Evolutionary conservation across 2,888 invertebrate species (phyloP).

Genomic region (Mayetiola destructor): DNA sequence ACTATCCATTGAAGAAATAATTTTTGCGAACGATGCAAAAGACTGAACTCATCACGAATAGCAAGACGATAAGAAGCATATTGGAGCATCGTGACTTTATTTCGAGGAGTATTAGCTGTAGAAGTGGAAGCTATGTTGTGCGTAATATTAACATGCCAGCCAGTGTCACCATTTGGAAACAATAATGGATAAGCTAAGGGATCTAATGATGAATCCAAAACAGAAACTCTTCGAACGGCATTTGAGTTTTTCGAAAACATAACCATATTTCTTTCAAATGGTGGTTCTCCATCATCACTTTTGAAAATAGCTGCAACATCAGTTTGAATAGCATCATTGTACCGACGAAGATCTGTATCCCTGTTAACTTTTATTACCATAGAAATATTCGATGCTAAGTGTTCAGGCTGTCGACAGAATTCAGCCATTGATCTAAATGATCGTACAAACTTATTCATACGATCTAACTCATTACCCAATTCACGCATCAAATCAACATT

Average conservation of each 20-base stretch:
- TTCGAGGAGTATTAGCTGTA: neutral
- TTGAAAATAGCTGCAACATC: slow-evolving; percentile 22
- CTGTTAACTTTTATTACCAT: neutral
- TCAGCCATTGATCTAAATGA: neutral
- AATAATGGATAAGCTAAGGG: slow-evolving; percentile 9
- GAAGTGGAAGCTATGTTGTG: neutral
- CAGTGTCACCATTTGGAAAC: slow-evolving; percentile 5
- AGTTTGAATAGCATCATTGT: slow-evolving; percentile 19
- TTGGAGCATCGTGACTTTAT: neutral
- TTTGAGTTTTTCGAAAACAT: neutral
- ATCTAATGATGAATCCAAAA: neutral
- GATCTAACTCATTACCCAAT: neutral
- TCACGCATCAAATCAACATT: neutral
- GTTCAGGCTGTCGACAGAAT: neutral
- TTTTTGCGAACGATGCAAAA: slow-evolving; percentile 21
- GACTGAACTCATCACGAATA: slow-evolving; percentile 20
- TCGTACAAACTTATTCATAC: neutral
- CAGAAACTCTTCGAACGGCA: neutral
- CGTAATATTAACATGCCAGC: neutral
- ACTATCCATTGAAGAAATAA: slow-evolving; percentile 27
- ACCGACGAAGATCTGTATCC: slow-evolving; percentile 14
- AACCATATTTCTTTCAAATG: slow-evolving; percentile 2
- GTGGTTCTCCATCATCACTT: slow-evolving; percentile 19
- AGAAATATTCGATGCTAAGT: neutral
- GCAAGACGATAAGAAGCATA: neutral